Evolutionary conservation across 2,888 invertebrate genomes (phyloP).

Genomic region (Cantharis lateralis): DNA sequence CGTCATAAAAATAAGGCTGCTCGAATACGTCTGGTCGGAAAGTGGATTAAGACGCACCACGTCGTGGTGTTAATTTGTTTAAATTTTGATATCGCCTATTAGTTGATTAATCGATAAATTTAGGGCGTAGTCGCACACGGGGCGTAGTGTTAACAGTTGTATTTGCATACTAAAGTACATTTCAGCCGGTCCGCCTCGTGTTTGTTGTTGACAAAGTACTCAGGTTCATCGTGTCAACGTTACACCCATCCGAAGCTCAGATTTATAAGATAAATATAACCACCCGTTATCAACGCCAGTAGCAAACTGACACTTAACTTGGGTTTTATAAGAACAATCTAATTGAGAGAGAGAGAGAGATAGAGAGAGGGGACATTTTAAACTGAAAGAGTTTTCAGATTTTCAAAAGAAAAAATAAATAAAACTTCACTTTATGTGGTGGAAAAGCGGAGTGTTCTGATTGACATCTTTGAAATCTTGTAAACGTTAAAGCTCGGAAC

Average conservation of each 20-base stretch:
- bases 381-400: neutral
- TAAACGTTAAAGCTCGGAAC: neutral
- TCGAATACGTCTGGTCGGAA: neutral
- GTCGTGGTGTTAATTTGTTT: slow-evolving; percentile 1
- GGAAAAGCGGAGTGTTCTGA: neutral
- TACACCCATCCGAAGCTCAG: slow-evolving; percentile 41
- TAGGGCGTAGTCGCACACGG: slow-evolving; percentile 42
- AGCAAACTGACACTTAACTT: neutral
- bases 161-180: slow-evolving; percentile 49
- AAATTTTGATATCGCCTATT: slow-evolving; percentile 16
- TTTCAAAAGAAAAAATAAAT: neutral
- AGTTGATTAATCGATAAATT: slow-evolving; percentile 45
- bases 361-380: neutral
- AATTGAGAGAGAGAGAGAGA: neutral
- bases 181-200: slow-evolving; percentile 43
- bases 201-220: slow-evolving; percentile 48
- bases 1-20: neutral
- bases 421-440: neutral
- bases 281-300: slow-evolving; percentile 17
- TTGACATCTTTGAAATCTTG: neutral
- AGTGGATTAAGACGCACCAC: neutral
- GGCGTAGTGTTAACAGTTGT: slow-evolving; percentile 48
- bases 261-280: slow-evolving; percentile 45
- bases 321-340: neutral
- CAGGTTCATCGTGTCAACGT: slow-evolving; percentile 31